These are phyloP conservation scores for Apodemia mormo DNA, from an alignment of 2,888 invertebrate species.

Conservation along the genomic window DNA sequence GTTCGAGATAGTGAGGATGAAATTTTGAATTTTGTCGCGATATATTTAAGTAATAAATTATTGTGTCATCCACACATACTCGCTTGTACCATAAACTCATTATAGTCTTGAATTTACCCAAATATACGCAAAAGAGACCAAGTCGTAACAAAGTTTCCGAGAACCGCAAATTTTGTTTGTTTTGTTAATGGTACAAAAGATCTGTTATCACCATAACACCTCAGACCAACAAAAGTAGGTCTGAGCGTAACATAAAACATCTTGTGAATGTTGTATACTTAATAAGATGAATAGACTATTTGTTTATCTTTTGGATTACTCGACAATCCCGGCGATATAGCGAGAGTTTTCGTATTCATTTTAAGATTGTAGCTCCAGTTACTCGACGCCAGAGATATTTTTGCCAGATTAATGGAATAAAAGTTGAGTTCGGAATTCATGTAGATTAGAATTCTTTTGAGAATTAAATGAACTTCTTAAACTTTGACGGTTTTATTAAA, in stretches of 20 bases:
- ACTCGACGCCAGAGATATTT: not conserved
- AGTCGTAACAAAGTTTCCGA: not conserved
- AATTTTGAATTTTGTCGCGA: no score
- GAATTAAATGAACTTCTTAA: not conserved
- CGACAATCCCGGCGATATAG: not conserved
- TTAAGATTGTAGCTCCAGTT: not conserved
- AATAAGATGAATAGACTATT: not conserved
- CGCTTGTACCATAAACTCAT: not conserved
- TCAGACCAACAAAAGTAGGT: not conserved
- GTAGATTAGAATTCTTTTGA: constrained; percentile 7
- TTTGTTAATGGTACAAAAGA: not conserved
- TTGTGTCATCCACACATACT: no score
- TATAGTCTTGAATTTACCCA: not conserved
- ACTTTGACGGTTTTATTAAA: not conserved
- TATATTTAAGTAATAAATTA: no score
- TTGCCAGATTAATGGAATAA: not conserved
- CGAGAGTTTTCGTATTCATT: not conserved
- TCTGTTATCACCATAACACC: not conserved
- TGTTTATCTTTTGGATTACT: not conserved
- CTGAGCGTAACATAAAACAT: not conserved
- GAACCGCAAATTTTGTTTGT: not conserved
- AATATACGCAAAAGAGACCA: not conserved
- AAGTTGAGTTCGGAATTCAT: not conserved
- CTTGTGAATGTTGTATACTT: not conserved
- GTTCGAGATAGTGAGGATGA: no score